Base-by-base conservation (phyloP, 92 coral and sea anemone species). In the Epizoanthus stellaris region DNA sequence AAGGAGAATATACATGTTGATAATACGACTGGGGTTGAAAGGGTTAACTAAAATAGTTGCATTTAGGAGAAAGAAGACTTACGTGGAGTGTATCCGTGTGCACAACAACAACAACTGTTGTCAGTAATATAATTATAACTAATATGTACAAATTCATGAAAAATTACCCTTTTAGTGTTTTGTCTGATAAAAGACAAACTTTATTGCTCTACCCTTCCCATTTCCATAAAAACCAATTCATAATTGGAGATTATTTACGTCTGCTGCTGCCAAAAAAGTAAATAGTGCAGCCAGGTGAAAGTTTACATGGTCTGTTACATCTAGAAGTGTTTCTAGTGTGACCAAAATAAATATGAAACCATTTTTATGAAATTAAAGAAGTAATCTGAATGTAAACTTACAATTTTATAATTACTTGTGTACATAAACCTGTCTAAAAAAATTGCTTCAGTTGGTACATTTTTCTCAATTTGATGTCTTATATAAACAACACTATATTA, bases 91-190 rank as follows among this genome's bases (percentile, higher is more conserved):
- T 52, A 52, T 52, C 13, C 11, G 59, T 21, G 56, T 59, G 21
- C 6, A 59, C 45, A 30, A 39, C 40, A 30, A 9, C 60, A 79
- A n/a, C n/a, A n/a, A 43, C 72, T 62, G 61, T 79, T 57, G 45
- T 42, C 40, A 19, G 70, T 62, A 39, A 68, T 68, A 68, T 68
- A 52, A 49, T 21, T n/a, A 40, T 77, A 62, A 49, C 60, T 40
- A 40, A 13, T 79, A 79, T 79, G 72, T 79, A 79, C 83, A 79
- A 79, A 62, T 79, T 42, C 65, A 79, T 79, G 83, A 79, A 79
- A 79, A 79, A 62, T 64, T 62, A 63, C 42, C 83, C 70, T 39
- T 63, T 79, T 64, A 62, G 59, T 79, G 15, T 73, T 73, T 49
- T 75, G 60, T 63, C 70, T 19, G 59, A 79, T 62, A 70, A 62